Conservation (phyloP, 2,797 vertebrate genomes). For the Chrysolophus pictus region DNA sequence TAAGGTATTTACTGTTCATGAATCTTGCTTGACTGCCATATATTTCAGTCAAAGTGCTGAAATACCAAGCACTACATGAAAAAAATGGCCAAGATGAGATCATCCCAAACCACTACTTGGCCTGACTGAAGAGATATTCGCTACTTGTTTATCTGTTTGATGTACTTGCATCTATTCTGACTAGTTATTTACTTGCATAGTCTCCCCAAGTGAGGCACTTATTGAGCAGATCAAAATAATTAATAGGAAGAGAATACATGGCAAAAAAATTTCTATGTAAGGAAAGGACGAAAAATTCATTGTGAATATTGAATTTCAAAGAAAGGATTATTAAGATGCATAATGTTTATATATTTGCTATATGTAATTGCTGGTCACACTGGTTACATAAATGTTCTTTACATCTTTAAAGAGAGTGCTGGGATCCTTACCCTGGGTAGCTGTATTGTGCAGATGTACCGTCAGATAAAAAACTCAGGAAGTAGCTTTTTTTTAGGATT, state of each 20-base stretch:
- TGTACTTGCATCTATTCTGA: neutral
- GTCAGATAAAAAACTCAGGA: neutral
- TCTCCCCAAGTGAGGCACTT: neutral
- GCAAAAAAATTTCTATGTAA: neutral
- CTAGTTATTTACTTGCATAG: neutral
- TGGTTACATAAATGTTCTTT: neutral
- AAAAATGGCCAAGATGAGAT: neutral
- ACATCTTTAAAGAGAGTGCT: neutral
- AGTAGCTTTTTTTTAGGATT: neutral
- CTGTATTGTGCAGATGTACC: neutral
- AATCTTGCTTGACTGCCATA: neutral
- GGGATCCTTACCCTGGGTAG: neutral
- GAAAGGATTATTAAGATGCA: neutral
- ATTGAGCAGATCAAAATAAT: neutral
- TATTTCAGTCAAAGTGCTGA: neutral
- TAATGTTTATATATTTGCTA: neutral
- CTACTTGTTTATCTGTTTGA: neutral
- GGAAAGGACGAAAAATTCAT: neutral
- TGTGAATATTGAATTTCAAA: neutral
- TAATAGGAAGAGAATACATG: neutral
- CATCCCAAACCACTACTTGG: neutral
- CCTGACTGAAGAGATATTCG: neutral
- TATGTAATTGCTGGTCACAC: neutral
- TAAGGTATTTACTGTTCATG: neutral
- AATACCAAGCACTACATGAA: neutral